Evolutionary conservation across 2,797 vertebrate genomes (phyloP).

Genomic region (Melopsittacus undulatus): DNA sequence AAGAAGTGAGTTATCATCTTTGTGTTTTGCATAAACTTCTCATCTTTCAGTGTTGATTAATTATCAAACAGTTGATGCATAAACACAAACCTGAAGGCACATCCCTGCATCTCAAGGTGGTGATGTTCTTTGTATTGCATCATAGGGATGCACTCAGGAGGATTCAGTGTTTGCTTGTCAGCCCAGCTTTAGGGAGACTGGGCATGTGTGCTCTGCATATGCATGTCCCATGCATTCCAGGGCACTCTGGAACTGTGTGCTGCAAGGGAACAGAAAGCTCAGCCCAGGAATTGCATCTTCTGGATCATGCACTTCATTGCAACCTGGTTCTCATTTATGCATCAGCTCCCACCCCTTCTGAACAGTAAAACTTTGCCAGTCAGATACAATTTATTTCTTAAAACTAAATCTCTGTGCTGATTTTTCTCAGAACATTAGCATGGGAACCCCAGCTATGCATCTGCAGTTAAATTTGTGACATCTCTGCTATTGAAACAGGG

Average conservation of each 20-base stretch:
- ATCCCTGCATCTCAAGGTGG: fast-evolving
- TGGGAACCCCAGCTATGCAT: not conserved
- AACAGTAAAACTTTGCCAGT: not conserved
- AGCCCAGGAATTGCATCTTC: not conserved
- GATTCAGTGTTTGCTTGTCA: not conserved
- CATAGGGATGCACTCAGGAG: not conserved
- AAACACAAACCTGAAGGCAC: not conserved
- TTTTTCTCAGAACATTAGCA: not conserved
- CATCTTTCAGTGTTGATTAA: not conserved
- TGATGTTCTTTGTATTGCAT: not conserved
- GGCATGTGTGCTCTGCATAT: fast-evolving
- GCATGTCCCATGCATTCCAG: not conserved
- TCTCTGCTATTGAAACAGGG: not conserved
- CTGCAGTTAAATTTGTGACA: not conserved
- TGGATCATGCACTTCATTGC: fast-evolving
- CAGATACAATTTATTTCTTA: not conserved
- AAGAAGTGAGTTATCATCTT: not conserved
- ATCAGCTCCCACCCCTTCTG: not conserved
- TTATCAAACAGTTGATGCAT: not conserved
- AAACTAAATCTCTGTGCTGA: not conserved
- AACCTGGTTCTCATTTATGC: not conserved
- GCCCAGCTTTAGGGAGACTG: not conserved
- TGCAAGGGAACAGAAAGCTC: not conserved
- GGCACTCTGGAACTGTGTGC: not conserved
- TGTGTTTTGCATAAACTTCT: not conserved